phyloP scores from a whole-genome alignment of 2,888 invertebrate species.

The Limenitis camilla region DNA sequence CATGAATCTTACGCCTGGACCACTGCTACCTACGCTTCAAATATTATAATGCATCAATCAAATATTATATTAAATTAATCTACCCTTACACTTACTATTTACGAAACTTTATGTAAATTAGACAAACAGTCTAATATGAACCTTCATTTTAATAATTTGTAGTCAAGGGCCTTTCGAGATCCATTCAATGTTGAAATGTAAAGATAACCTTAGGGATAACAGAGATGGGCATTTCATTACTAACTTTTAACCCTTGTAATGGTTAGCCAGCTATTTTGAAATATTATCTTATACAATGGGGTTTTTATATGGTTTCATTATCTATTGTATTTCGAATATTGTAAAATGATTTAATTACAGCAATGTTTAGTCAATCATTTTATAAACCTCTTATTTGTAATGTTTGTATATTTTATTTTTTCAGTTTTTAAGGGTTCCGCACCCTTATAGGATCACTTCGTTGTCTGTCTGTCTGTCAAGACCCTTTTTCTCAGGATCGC shows the following conservation, averaged over 20 bases:
- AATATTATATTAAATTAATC: constrained; percentile 4
- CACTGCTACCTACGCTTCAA: no score
- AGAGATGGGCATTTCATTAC: constrained; percentile 9
- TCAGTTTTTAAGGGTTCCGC: no score
- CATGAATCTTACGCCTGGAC: no score
- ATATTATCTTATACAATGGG: not conserved
- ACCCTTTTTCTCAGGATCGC: no score
- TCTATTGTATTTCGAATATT: not conserved
- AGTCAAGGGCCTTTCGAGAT: constrained; percentile 13
- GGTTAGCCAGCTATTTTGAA: not conserved
- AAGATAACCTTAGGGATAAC: constrained; percentile 15
- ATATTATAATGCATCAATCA: not conserved
- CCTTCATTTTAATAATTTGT: constrained; percentile 23
- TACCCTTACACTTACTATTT: constrained; percentile 10
- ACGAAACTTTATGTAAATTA: constrained; percentile 17
- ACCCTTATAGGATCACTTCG: no score
- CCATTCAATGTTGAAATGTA: constrained; percentile 12
- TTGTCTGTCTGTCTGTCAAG: no score
- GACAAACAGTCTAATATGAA: constrained; percentile 12
- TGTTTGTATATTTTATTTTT: no score
- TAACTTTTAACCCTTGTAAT: constrained; percentile 16
- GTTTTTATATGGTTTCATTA: not conserved
- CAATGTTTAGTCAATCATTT: no score
- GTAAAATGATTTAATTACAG: no score
- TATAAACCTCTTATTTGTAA: no score